Base-by-base conservation (phyloP, 2,113 vertebrate genomes). In the Gila orcuttii region DNA sequence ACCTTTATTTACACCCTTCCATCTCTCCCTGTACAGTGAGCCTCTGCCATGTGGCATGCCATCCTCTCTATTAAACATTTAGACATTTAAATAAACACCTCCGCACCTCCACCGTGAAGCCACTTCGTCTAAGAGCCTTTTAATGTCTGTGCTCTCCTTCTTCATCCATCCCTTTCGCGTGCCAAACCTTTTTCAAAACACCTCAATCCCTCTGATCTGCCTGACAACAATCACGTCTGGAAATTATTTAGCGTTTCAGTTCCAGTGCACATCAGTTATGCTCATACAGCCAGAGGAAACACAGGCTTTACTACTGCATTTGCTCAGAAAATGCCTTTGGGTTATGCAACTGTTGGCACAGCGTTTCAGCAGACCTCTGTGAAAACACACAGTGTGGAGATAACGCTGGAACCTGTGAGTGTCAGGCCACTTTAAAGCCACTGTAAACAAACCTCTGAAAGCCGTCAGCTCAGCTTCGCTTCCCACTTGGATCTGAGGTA, bases 11-110 rank as follows among this genome's bases (percentile, higher is more conserved):
- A 84, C 31, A 1, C 52, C 9, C 23, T 69, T 59, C 55, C 25
- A 55, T 42, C 36, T 75, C 36, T 13, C 69, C 42, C 28, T 75
- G 52, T 31, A 19, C 69, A 64, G 55, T 21, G 13, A 71, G 25
- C 19, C 45, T 45, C 33, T 83, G 33, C 31, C 81, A 71, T 60
- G 28, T 77, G 42, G 25, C 64, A 50, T 77, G n/a, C 69, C 69
- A 84, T 52, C 57, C 42, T 55, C 85, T 77, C 25, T 82, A 85
- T 85, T 39, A 80, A 80, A 81, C 82, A 80, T 84, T 76, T 50
- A 87, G 9, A 64, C 88, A 82, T 42, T 85, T 39, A 89, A 84
- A 85, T 57, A 89, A 86, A 82, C 85, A 85, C 19, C 73, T 60
- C 60, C 60, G 39, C 50, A 60, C 50, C 80, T 86, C 45, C 64